Conservation (phyloP, 2,797 vertebrate genomes). For the Orientallactaga sibirica region DNA sequence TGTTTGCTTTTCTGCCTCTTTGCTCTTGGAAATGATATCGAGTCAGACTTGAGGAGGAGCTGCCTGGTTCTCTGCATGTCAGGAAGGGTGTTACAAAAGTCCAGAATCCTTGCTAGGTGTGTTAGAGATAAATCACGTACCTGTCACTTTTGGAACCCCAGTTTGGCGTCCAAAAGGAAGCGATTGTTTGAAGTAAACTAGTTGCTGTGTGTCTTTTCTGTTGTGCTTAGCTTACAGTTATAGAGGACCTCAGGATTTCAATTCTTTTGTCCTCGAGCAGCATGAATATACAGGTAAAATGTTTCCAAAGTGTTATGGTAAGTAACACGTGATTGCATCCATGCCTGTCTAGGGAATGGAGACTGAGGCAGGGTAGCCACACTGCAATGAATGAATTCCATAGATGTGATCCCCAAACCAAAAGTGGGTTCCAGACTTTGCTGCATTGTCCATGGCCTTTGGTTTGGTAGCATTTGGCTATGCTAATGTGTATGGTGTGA, state of each 20-base stretch:
- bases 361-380: conserved; percentile 75
- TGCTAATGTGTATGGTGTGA: conserved; percentile 75
- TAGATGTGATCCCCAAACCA: conserved; percentile 65
- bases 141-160: conserved; percentile 68
- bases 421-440: conserved; percentile 67
- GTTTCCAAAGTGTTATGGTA: conserved; percentile 65
- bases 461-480: conserved; percentile 79
- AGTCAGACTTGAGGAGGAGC: background rate
- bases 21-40: background rate
- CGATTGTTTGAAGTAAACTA: conserved; percentile 73
- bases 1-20: conserved; percentile 46
- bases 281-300: conserved; percentile 62
- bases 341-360: conserved; percentile 79
- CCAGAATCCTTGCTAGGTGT: background rate
- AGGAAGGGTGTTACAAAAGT: background rate
- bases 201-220: conserved; percentile 80
- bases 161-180: conserved; percentile 66
- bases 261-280: conserved; percentile 74
- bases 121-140: background rate
- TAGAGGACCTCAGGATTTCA: conserved; percentile 77
- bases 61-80: background rate
- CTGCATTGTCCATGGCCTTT: conserved; percentile 77
- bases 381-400: conserved; percentile 69
- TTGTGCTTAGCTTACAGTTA: conserved; percentile 78
- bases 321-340: conserved; percentile 76